Conservation (phyloP, 2,113 vertebrate species). For the Stigmatopora nigra region DNA sequence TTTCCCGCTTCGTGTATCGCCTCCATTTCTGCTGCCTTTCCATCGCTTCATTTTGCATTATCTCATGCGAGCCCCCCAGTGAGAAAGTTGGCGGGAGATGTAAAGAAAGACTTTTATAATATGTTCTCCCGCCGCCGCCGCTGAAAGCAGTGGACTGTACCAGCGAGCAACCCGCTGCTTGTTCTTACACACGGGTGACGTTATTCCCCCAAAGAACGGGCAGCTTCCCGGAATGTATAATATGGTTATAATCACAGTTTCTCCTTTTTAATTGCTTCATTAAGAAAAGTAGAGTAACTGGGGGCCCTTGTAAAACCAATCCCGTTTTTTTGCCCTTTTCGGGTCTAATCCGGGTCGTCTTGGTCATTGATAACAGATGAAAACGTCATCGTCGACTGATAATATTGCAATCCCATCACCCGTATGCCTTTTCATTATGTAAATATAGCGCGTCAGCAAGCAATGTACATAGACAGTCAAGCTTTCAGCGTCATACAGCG, state of each 20-base stretch:
- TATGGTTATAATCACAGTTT: not conserved
- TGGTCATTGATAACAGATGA: too few relatives aligned
- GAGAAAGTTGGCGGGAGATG: slow-evolving; percentile 45
- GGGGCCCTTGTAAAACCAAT: too few relatives aligned
- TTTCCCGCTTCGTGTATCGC: slow-evolving; percentile 9
- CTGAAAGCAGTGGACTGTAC: slow-evolving; percentile 22
- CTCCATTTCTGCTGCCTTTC: slow-evolving; percentile 17
- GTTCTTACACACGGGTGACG: slow-evolving; percentile 20
- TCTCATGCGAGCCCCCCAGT: slow-evolving; percentile 26
- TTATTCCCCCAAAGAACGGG: not conserved
- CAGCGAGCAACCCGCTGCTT: slow-evolving; percentile 3
- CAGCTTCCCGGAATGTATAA: not conserved
- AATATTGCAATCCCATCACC: too few relatives aligned
- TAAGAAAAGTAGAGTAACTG: too few relatives aligned
- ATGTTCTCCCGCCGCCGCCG: slow-evolving; percentile 8
- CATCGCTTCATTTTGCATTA: slow-evolving; percentile 9
- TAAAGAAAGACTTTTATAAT: slow-evolving; percentile 37
- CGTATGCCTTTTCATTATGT: too few relatives aligned
- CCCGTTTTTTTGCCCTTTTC: too few relatives aligned
- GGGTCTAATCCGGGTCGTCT: too few relatives aligned
- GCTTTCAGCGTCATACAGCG: too few relatives aligned
- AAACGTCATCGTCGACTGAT: too few relatives aligned
- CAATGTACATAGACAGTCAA: too few relatives aligned
- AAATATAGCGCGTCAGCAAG: too few relatives aligned
- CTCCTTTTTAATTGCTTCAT: not conserved